Percentiles rank a stretch among this genome's conserved stretches.
Evolutionary conservation across 2,888 invertebrate genomes (phyloP).

Genomic region (Drosophila vallismaia): DNA sequence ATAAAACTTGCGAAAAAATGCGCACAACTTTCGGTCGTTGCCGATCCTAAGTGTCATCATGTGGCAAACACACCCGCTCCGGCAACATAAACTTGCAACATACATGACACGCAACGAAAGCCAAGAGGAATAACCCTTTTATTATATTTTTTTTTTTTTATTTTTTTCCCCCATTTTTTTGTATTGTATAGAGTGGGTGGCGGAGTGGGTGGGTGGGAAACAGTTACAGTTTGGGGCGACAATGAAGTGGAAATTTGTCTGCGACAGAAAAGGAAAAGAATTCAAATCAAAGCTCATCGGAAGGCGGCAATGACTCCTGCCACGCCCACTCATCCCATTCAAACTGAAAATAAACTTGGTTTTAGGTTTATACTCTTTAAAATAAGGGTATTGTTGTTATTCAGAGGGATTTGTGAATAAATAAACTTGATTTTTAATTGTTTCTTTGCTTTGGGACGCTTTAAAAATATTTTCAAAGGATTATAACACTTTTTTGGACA

Average conservation of each 20-base stretch:
- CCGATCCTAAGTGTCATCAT: conserved; percentile 41
- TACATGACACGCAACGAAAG: conserved; percentile 2
- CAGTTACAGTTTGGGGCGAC: conserved; percentile 42
- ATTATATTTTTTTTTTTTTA: neutral
- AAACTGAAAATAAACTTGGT: conserved; percentile 22
- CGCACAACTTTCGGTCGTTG: conserved; percentile 42
- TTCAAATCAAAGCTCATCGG: conserved; percentile 59
- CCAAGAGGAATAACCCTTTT: conserved; percentile 29
- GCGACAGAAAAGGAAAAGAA: conserved; percentile 40
- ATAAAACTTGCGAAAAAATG: conserved; percentile 27
- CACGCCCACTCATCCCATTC: conserved; percentile 33
- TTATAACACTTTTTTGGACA: neutral
- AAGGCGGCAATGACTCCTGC: conserved; percentile 37
- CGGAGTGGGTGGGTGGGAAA: conserved; percentile 32
- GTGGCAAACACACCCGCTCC: conserved; percentile 21
- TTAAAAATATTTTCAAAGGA: no score
- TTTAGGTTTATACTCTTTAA: neutral
- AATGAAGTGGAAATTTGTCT: conserved; percentile 69
- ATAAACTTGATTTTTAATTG: no score
- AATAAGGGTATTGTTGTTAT: neutral
- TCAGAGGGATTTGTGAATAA: neutral
- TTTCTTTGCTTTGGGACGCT: no score
- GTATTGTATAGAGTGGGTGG: neutral
- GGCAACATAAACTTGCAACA: conserved; percentile 40
- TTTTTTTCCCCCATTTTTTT: no score